A percentile compares a stretch with the other conserved stretches of the same genome.
Evolutionary conservation across 2,113 vertebrate genomes (phyloP).

Genomic region (Aldabrachelys gigantea): DNA sequence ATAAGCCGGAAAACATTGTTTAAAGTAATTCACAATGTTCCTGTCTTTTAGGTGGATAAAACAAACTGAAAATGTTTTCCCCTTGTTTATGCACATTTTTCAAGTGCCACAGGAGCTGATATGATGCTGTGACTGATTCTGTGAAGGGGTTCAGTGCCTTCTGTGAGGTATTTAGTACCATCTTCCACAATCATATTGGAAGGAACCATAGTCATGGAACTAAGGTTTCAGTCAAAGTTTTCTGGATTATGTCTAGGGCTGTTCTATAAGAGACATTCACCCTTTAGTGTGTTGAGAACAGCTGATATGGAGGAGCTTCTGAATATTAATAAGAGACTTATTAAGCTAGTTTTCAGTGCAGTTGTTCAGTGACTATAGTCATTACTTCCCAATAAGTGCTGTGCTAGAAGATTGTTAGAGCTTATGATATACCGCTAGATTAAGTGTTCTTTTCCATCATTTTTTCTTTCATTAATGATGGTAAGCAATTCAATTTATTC

Average conservation of each 20-base stretch:
- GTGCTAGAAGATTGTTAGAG: not conserved
- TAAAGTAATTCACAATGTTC: constrained; percentile 51
- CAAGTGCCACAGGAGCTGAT: not conserved
- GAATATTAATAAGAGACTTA: constrained; percentile 46
- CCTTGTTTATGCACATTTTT: constrained; percentile 2
- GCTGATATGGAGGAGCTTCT: not conserved
- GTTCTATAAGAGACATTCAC: constrained; percentile 46
- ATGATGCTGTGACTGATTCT: not conserved
- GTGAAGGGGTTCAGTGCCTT: not conserved
- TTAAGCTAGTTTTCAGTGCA: not conserved
- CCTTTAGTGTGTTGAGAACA: constrained; percentile 26
- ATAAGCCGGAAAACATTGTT: constrained; percentile 44
- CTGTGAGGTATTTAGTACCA: not conserved
- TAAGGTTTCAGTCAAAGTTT: not conserved
- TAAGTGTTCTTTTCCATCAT: not conserved
- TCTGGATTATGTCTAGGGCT: not conserved
- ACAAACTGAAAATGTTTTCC: not conserved
- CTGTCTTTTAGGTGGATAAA: not conserved
- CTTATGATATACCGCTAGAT: not conserved
- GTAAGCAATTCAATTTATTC: not conserved
- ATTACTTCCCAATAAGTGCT: not conserved
- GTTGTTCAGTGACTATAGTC: not conserved
- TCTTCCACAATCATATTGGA: rapidly evolving
- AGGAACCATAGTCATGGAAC: not conserved
- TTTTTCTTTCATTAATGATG: constrained; percentile 18